Conservation (phyloP, 2,888 invertebrate genomes). For the Apamea crenata region DNA sequence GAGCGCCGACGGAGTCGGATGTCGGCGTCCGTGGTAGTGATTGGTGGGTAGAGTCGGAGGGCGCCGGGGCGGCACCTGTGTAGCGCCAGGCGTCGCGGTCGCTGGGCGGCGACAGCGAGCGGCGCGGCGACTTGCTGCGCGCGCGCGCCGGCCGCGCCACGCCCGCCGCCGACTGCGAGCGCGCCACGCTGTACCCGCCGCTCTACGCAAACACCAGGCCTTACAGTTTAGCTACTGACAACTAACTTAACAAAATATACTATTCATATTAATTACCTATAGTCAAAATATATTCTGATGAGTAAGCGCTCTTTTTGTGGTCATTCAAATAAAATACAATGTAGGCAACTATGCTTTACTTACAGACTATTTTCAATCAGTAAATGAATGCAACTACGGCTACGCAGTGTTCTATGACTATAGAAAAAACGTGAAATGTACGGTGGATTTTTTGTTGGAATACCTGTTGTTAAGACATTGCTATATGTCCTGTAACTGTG, state of each 20-base stretch:
- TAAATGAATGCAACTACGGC: constrained; percentile 45
- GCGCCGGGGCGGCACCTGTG: constrained; percentile 87
- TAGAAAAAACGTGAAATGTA: constrained; percentile 31
- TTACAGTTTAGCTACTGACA: background rate
- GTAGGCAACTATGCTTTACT: constrained; percentile 45
- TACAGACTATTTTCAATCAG: constrained; percentile 22
- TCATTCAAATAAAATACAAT: constrained; percentile 4
- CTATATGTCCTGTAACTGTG: constrained; percentile 27
- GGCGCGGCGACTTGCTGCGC: constrained; percentile 95
- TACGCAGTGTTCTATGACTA: constrained; percentile 47
- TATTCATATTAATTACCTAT: background rate
- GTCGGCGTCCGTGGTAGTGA: constrained; percentile 60
- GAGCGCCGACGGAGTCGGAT: constrained; percentile 45
- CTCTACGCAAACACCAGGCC: constrained; percentile 76
- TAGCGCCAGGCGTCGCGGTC: constrained; percentile 91
- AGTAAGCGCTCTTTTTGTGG: constrained; percentile 25
- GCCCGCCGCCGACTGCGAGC: constrained; percentile 97
- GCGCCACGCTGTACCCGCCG: constrained; percentile 90
- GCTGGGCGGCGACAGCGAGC: constrained; percentile 95
- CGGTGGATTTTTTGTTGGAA: constrained; percentile 26
- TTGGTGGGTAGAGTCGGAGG: constrained; percentile 73
- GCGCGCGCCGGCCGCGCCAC: constrained; percentile 88
- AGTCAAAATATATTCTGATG: constrained; percentile 7
- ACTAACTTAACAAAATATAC: background rate
- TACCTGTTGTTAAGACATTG: constrained; percentile 34